These are phyloP conservation scores for Atrichornis clamosus DNA, from an alignment of 2,113 vertebrate species.

Conservation along the genomic window DNA sequence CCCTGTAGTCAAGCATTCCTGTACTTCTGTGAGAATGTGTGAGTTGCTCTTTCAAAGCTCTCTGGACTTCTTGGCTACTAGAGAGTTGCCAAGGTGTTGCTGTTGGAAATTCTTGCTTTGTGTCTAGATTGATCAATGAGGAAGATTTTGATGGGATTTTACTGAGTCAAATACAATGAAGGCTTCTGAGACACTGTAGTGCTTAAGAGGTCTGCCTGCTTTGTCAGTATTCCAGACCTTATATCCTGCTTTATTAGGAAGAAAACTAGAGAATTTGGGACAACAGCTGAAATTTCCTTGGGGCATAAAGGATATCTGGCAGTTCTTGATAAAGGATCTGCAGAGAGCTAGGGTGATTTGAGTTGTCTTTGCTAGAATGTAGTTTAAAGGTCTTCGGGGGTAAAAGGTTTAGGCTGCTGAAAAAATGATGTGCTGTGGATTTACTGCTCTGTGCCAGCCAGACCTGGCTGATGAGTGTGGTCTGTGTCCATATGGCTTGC, in stretches of 20 bases:
- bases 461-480: neutral
- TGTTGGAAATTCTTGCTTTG: neutral
- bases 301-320: neutral
- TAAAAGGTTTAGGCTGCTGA: neutral
- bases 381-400: neutral
- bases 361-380: neutral
- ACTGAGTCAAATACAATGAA: neutral
- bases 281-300: neutral
- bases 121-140: neutral
- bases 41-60: neutral
- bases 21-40: accelerated
- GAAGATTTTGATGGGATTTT: neutral
- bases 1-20: no score
- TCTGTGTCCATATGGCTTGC: neutral
- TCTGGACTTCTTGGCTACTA: neutral
- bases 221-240: neutral
- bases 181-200: neutral
- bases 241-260: neutral
- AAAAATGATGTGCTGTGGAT: neutral
- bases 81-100: neutral
- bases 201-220: neutral
- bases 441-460: neutral
- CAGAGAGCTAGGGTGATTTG: neutral
- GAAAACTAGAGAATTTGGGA: neutral
- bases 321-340: neutral